Conservation (phyloP, 2,888 invertebrate genomes). For the Habrosyne pyritoides region DNA sequence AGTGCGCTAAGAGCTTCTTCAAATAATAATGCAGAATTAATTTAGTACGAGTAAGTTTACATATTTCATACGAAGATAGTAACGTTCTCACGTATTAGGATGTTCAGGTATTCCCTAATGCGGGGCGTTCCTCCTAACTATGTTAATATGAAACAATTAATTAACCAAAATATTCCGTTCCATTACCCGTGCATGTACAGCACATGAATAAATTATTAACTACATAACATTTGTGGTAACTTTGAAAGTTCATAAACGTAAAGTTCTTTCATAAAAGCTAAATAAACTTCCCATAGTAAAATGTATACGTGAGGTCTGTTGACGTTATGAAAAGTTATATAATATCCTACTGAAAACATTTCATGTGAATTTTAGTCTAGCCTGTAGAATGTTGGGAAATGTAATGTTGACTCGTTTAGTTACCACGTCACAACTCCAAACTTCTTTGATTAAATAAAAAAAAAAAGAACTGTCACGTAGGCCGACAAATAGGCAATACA, state of each 20-base stretch:
- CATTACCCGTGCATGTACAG: slow-evolving; percentile 34
- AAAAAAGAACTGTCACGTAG: no score
- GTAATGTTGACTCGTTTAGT: no score
- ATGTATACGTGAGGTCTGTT: no score
- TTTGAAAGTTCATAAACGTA: background rate
- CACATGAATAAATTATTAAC: slow-evolving; percentile 34
- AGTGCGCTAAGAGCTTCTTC: background rate
- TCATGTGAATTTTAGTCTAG: no score
- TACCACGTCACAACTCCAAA: no score
- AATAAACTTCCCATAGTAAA: background rate
- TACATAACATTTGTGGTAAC: slow-evolving; percentile 16
- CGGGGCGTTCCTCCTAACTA: slow-evolving; percentile 16
- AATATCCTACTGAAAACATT: no score
- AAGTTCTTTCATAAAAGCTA: background rate
- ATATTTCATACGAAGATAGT: background rate
- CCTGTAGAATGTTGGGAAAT: no score
- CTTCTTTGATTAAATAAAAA: no score
- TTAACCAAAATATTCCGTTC: slow-evolving; percentile 44
- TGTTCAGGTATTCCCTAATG: slow-evolving; percentile 7
- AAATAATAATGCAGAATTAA: background rate
- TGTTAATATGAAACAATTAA: slow-evolving; percentile 48
- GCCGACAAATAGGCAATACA: no score
- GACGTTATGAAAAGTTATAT: no score
- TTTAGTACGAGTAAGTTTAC: slow-evolving; percentile 2
- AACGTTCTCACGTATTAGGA: slow-evolving; percentile 2